Evolutionary conservation across 2,888 invertebrate species (phyloP).

Genomic region (Graphium colonna): DNA sequence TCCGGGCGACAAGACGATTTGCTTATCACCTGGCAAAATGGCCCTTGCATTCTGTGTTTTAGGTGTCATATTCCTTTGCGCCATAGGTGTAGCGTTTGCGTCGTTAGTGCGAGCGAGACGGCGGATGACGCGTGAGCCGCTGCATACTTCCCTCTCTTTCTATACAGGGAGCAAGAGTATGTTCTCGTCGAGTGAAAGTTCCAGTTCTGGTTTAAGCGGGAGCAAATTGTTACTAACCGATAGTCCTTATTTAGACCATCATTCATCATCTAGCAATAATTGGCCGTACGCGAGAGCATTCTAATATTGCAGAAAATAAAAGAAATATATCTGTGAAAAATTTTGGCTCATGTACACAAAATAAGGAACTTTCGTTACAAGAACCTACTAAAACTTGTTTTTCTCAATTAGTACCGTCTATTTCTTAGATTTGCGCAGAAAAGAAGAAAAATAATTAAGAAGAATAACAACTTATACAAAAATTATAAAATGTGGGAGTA

Average conservation of each 20-base stretch:
- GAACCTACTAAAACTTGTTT: no score
- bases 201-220: conserved; percentile 80
- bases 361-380: no score
- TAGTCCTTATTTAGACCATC: conserved; percentile 81
- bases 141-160: conserved; percentile 77
- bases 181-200: conserved; percentile 81
- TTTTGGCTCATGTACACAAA: no score
- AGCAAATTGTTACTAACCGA: conserved; percentile 81
- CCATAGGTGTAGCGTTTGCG: conserved; percentile 84
- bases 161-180: conserved; percentile 81
- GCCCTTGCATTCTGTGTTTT: conserved; percentile 86
- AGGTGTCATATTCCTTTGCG: conserved; percentile 85
- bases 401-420: no score
- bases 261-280: conserved; percentile 74
- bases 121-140: conserved; percentile 66
- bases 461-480: no score
- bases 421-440: no score
- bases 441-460: no score
- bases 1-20: conserved; percentile 83
- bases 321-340: no score
- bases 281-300: conserved; percentile 75
- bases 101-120: conserved; percentile 82
- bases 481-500: no score
- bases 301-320: no score
- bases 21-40: conserved; percentile 88